These are phyloP conservation scores for Diarsia rubi DNA, from an alignment of 2,888 invertebrate species.

Conservation along the genomic window DNA sequence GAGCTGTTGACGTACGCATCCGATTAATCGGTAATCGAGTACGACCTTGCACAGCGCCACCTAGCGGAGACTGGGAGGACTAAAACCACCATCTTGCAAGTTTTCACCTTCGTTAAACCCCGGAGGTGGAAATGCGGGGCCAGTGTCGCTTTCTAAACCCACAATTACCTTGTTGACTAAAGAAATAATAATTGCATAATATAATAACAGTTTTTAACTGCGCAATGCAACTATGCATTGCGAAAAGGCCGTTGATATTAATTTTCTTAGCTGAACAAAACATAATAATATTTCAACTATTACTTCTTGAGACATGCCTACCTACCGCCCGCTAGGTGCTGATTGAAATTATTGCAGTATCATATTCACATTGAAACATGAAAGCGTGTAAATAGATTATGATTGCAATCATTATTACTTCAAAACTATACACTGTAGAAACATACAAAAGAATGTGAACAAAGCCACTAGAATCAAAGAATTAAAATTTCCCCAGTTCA, in stretches of 20 bases:
- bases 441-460: neutral
- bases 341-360: conserved; percentile 32
- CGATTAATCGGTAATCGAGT: conserved; percentile 70
- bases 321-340: conserved; percentile 2
- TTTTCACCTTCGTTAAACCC: conserved; percentile 82
- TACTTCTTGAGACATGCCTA: conserved; percentile 31
- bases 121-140: conserved; percentile 78
- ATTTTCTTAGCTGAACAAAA: conserved; percentile 38
- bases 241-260: conserved; percentile 46
- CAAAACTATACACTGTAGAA: neutral
- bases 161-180: conserved; percentile 62
- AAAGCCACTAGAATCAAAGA: conserved; percentile 6
- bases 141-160: conserved; percentile 82
- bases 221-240: conserved; percentile 22
- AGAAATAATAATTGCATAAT: conserved; percentile 61
- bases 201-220: conserved; percentile 58
- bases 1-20: conserved; percentile 73
- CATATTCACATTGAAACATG: conserved; percentile 29
- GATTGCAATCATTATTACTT: conserved; percentile 35
- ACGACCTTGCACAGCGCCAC: conserved; percentile 78
- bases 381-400: conserved; percentile 34
- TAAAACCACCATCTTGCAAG: conserved; percentile 56
- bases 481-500: conserved; percentile 35
- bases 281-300: conserved; percentile 11
- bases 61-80: conserved; percentile 59